Conservation (phyloP, 1,140 invertebrate species). For the Drosophila saltans region DNA sequence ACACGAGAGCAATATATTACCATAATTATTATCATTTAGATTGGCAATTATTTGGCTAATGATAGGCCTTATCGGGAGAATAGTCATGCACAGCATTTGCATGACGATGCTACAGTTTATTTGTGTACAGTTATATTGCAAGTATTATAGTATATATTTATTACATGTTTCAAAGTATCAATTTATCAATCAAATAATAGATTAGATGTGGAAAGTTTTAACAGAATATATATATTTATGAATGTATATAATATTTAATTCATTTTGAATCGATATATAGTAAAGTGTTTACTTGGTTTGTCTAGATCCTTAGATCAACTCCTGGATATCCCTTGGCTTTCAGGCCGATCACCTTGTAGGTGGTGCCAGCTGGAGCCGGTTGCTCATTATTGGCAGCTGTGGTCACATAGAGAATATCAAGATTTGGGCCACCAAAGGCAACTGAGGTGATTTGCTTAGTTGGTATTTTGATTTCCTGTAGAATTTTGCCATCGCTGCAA, state of each 20-base stretch:
- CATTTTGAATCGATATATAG: neutral
- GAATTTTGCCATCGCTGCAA: conserved; percentile 63
- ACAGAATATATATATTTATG: neutral
- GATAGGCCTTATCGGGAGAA: neutral
- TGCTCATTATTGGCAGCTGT: conserved; percentile 85
- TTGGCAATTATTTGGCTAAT: neutral
- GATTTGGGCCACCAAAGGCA: conserved; percentile 90
- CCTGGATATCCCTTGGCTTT: conserved; percentile 85
- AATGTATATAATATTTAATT: neutral
- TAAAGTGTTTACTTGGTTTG: neutral
- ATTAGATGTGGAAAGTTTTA: conserved; percentile 8
- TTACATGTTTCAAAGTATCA: neutral
- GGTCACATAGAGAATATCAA: conserved; percentile 91
- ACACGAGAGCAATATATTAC: neutral
- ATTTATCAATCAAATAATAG: conserved; percentile 1
- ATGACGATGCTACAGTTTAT: neutral
- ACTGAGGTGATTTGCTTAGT: conserved; percentile 90
- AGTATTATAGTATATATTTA: too few relatives aligned
- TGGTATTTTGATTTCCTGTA: conserved; percentile 84
- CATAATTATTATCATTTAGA: neutral
- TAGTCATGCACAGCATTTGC: neutral
- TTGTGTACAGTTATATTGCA: neutral
- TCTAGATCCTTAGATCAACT: conserved; percentile 58
- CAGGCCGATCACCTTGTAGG: conserved; percentile 88
- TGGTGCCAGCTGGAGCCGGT: conserved; percentile 87